Percentiles rank a stretch among this genome's conserved stretches.
phyloP scores from a whole-genome alignment of 2,797 vertebrate species.

The Eremophila alpestris region DNA sequence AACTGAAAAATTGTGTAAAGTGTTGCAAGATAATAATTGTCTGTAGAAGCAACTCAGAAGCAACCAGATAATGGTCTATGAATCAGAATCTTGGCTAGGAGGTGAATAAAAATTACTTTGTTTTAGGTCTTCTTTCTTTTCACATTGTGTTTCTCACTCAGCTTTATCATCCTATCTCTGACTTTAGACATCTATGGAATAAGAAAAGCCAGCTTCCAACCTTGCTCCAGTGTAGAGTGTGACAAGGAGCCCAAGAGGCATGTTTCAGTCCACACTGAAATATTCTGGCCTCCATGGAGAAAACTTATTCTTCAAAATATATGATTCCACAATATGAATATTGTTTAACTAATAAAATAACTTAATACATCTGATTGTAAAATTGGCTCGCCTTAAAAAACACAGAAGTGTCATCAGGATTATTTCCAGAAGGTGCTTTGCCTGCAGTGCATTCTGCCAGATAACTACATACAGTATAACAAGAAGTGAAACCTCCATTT shows the following conservation, averaged over 20 bases:
- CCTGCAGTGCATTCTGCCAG: neutral
- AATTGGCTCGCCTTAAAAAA: neutral
- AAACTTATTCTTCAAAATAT: neutral
- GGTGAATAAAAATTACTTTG: neutral
- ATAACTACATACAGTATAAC: neutral
- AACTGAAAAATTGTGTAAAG: neutral
- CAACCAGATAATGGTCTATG: neutral
- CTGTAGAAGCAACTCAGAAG: neutral
- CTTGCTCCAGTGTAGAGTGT: neutral
- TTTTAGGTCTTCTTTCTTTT: neutral
- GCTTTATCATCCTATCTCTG: neutral
- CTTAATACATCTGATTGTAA: neutral
- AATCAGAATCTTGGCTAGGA: neutral
- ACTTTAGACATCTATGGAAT: neutral
- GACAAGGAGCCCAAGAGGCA: neutral
- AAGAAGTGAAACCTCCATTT: neutral
- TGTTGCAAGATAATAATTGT: neutral
- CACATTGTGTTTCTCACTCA: neutral
- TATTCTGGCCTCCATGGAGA: neutral
- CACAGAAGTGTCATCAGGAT: too few relatives aligned
- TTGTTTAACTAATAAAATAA: neutral
- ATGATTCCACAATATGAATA: neutral
- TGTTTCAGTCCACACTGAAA: neutral
- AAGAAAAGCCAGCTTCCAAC: neutral
- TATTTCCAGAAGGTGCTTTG: neutral